These are phyloP conservation scores for Microctenopoma lineatum DNA, from an alignment of 2,797 vertebrate species.

Conservation along the genomic window DNA sequence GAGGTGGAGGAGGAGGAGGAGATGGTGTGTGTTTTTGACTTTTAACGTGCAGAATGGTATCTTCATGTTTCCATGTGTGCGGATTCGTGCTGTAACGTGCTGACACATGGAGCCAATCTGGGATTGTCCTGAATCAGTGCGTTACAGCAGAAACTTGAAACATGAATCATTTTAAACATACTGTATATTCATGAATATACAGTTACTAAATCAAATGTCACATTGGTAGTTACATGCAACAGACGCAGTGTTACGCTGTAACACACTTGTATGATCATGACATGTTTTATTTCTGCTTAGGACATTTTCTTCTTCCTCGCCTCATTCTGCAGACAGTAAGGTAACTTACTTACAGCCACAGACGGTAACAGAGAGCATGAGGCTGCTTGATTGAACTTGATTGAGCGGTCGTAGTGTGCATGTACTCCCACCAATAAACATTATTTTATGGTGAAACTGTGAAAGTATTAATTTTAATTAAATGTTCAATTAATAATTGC, in stretches of 20 bases:
- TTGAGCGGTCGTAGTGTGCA: too few relatives aligned
- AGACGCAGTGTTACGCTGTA: too few relatives aligned
- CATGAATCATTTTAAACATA: slow-evolving; percentile 42
- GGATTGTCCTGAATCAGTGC: neutral
- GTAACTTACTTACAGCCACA: neutral
- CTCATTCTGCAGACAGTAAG: neutral
- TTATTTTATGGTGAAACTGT: too few relatives aligned
- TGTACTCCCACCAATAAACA: too few relatives aligned
- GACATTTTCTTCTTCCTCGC: slow-evolving; percentile 24
- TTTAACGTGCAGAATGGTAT: slow-evolving; percentile 32
- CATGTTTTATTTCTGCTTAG: slow-evolving; percentile 28
- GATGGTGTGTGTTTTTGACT: slow-evolving; percentile 7
- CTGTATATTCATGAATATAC: slow-evolving; percentile 38
- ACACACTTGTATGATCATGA: slow-evolving; percentile 1
- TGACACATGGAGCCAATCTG: slow-evolving; percentile 38
- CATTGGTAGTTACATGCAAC: slow-evolving; percentile 33
- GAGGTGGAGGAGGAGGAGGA: too few relatives aligned
- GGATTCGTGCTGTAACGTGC: slow-evolving; percentile 33
- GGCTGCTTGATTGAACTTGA: neutral
- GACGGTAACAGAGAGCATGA: neutral
- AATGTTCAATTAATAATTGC: neutral
- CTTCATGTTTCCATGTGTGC: slow-evolving; percentile 32
- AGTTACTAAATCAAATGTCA: slow-evolving; percentile 55
- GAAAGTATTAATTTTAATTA: too few relatives aligned
- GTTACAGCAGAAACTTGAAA: slow-evolving; percentile 19